Evolutionary conservation across 2,797 vertebrate genomes (phyloP), one percentile per base, ranked within the genome.

Genomic region (Lerista edwardsae): DNA sequence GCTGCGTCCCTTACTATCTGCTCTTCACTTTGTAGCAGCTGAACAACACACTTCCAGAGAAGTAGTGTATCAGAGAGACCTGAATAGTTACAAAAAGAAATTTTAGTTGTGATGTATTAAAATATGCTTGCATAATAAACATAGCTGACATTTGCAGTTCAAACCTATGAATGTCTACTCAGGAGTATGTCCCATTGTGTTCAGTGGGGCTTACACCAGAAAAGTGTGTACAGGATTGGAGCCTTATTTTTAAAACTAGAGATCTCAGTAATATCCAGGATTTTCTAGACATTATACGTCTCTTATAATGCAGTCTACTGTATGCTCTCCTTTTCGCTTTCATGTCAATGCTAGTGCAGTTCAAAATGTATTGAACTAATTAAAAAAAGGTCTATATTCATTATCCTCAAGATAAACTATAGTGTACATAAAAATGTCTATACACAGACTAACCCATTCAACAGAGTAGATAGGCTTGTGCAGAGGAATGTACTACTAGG

Each of bases 21-120:
- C 87, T 99, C 98, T 94, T 99, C 98, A 64, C 98, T 98, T 93
- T 99, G 98, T 82, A 99, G 96, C 85, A 99, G 96, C 0, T 91
- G 94, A 83, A 98, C 93, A 89, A 99, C 91, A 91, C 97, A 97
- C 87, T 90, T 97, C 98, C 98, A 99, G 78, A 99, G 93, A 6
- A 95, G 92, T 36, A 98, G 90, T 0, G 97, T 98, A 73, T 96
- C 95, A 59, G 94, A 77, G 55, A 99, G 91, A 89, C 96, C 98
- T 99, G 59, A 51, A 62, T 74, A 84, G 86, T 79, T 73, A 84
- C 29, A 47, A 44, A 81, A 81, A 75, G 34, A 47, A 21, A 88
- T 41, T 80, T 84, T 25, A 25, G 88, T 78, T 79, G 27, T 79
- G 83, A 27, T 88, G 90, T 65, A 87, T 61, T 64, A 29, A 57